Percentiles rank a stretch among this genome's conserved stretches.
Evolutionary conservation across 1,140 invertebrate genomes (phyloP).

Genomic region (Papilio aristodemus): DNA sequence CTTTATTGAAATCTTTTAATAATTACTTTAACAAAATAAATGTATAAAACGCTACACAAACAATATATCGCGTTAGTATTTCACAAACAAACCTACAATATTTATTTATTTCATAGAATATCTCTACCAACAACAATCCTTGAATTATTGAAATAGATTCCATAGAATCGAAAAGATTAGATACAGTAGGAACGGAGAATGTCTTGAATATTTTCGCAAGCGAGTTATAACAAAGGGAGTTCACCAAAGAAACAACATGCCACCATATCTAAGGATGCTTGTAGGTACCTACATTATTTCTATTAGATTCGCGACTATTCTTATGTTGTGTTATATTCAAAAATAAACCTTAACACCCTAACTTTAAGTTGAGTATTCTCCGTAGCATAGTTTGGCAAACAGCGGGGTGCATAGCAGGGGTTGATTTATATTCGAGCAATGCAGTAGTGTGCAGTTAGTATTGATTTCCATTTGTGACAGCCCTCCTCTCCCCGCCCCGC

Average conservation of each 20-base stretch:
- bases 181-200: slow-evolving; percentile 34
- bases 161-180: slow-evolving; percentile 32
- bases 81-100: not conserved
- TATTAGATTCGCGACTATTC: slow-evolving; percentile 70
- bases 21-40: too few relatives aligned
- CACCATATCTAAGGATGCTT: slow-evolving; percentile 57
- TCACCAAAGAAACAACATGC: slow-evolving; percentile 38
- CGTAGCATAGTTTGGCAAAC: slow-evolving; percentile 64
- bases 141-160: slow-evolving; percentile 34
- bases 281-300: slow-evolving; percentile 56
- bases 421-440: slow-evolving; percentile 81
- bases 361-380: slow-evolving; percentile 47
- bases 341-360: slow-evolving; percentile 34
- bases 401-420: slow-evolving; percentile 69
- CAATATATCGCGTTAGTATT: not conserved
- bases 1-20: too few relatives aligned
- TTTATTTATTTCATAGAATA: slow-evolving; percentile 6
- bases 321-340: slow-evolving; percentile 36
- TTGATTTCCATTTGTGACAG: slow-evolving; percentile 79
- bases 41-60: too few relatives aligned
- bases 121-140: slow-evolving; percentile 19
- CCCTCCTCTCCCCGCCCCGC: slow-evolving; percentile 54
- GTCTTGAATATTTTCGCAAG: slow-evolving; percentile 32
- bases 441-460: slow-evolving; percentile 81
- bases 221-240: slow-evolving; percentile 38